Conservation (phyloP, 2,797 vertebrate genomes). For the Scleropages formosus region DNA sequence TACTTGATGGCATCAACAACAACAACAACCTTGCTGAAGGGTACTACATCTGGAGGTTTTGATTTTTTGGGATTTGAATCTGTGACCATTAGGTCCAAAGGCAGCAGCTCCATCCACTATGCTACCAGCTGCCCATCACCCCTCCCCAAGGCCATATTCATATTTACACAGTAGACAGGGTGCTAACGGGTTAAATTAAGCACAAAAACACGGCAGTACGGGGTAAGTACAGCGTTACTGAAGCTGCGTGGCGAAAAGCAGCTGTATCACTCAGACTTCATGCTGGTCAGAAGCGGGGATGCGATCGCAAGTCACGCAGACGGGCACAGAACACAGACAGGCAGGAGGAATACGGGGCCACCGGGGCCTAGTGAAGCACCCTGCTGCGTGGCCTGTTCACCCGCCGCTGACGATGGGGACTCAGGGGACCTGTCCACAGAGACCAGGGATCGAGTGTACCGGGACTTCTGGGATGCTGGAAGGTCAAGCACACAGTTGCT, state of each 20-base stretch:
- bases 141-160: too few species aligned
- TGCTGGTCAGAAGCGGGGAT: neutral
- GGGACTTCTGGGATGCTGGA: neutral
- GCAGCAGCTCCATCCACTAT: too few species aligned
- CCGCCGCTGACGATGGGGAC: neutral
- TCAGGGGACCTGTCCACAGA: neutral
- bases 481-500: slow-evolving; percentile 9
- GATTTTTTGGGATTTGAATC: too few species aligned
- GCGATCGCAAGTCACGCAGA: neutral
- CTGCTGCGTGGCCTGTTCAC: slow-evolving; percentile 6
- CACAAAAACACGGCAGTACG: too few species aligned
- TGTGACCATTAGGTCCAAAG: too few species aligned
- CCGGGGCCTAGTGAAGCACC: neutral
- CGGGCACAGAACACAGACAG: neutral
- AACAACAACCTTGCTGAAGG: too few species aligned
- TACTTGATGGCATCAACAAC: too few species aligned
- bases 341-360: too few species aligned
- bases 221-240: neutral
- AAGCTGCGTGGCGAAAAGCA: neutral
- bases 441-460: slow-evolving; percentile 21
- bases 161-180: too few species aligned
- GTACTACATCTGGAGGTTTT: too few species aligned
- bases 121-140: too few species aligned
- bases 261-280: neutral
- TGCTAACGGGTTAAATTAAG: too few species aligned